phyloP scores from a whole-genome alignment of 2,113 vertebrate species.

The Sialia sialis region DNA sequence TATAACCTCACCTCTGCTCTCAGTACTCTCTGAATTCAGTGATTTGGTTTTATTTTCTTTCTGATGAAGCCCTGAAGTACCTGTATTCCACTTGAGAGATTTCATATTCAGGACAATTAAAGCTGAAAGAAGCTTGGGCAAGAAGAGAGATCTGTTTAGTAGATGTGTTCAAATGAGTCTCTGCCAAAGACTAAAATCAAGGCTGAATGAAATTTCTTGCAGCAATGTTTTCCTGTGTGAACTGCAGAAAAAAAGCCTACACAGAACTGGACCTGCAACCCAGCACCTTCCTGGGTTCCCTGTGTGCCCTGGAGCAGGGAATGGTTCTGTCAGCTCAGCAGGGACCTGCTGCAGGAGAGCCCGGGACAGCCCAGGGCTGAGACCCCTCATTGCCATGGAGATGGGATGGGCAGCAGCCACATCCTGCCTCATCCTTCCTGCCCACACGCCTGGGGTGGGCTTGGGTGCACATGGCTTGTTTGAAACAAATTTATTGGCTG shows the following conservation, averaged over 20 bases:
- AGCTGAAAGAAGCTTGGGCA: background rate
- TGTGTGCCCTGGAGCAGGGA: background rate
- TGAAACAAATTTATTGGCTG: background rate
- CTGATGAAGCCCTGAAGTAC: background rate
- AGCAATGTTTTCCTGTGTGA: background rate
- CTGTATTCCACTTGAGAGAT: background rate
- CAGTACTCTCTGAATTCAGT: background rate
- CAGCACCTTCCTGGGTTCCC: background rate
- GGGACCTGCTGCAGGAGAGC: background rate
- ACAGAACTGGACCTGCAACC: background rate
- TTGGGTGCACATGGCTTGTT: background rate
- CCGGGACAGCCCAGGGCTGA: background rate
- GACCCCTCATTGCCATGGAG: background rate
- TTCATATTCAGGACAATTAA: background rate
- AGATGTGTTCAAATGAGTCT: background rate
- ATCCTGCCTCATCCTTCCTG: background rate
- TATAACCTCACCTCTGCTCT: background rate
- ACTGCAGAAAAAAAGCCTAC: background rate
- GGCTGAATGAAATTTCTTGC: background rate
- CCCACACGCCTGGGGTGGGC: background rate
- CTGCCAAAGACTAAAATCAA: background rate
- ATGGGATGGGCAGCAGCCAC: rapidly evolving
- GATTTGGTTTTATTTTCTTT: background rate
- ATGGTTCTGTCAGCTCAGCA: background rate
- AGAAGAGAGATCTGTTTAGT: background rate